Evolutionary conservation across 53 echinoderm and acorn worm genomes (phyloP), one percentile per base, ranked within the genome.

Genomic region (Crossaster papposus): DNA sequence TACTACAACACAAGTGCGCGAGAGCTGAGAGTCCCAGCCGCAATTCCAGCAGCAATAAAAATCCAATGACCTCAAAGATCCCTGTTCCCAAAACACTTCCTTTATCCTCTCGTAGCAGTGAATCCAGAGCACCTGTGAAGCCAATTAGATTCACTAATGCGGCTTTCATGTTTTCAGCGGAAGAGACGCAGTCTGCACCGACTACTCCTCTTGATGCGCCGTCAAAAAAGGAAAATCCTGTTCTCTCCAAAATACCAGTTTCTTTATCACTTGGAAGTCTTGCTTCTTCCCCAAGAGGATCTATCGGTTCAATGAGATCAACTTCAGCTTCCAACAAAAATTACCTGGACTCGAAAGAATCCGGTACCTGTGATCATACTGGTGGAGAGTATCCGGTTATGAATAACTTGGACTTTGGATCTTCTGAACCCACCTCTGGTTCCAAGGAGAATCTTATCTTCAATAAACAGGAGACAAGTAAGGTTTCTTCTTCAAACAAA

Each of bases 141-240:
- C 87, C 87, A 35, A 35, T 87, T n/a, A 44, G 87, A 26, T 87
- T 87, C 18, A n/a, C 22, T 62, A 87, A 87, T 29, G 87, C 87
- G 0, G 77, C 87, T 62, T 87, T 87, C 87, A 75, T 75, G 87
- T 87, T 51, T 15, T 35, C 28, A 29, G 54, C 76, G 6, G 31
- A 50, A 12, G 87, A 76, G 77, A 87, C 87, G 22, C 87, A 87
- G 35, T 87, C 87, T 1, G 87, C 87, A 1, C 87, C 87, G 23
- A 58, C 76, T 11, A 87, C 87, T 24, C 87, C 87, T 9, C 24
- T 87, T 2, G 77, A 77, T 52, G 14, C 17, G 24, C 53, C 74
- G 14, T 17, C 76, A 12, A 77, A 55, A 32, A 87, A 62, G 58
- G 75, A 75, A 77, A 77, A 38, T 36, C 77, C 14, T 10, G 34